Conservation (phyloP, 2,113 vertebrate genomes). For the Galemys pyrenaicus region DNA sequence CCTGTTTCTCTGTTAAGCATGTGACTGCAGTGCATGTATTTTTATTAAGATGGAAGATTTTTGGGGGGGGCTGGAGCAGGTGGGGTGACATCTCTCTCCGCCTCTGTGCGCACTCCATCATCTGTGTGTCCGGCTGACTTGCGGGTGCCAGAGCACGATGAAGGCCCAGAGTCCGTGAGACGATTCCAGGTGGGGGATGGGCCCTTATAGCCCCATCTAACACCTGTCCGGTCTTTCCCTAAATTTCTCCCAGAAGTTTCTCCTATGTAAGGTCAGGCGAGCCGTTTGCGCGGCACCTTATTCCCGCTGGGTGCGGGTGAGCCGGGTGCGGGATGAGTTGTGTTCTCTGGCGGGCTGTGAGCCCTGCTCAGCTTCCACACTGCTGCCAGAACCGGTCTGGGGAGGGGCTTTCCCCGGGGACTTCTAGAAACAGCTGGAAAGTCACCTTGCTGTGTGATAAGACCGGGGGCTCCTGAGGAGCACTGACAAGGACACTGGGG, state of each 20-base stretch:
- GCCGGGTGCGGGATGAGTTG: not conserved
- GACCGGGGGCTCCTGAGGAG: no score
- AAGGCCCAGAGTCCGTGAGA: not conserved
- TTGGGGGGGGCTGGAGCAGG: not conserved
- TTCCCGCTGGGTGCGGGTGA: not conserved
- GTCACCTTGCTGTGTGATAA: not conserved
- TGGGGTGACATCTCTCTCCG: not conserved
- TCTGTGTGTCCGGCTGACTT: not conserved
- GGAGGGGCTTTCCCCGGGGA: not conserved
- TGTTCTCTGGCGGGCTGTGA: not conserved
- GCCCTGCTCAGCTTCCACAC: not conserved
- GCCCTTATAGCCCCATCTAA: no score
- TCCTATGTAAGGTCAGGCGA: not conserved
- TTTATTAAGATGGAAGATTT: constrained; percentile 30
- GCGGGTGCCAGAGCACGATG: no score
- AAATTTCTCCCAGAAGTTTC: not conserved
- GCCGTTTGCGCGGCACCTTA: fast-evolving
- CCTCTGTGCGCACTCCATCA: not conserved
- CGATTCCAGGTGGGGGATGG: no score
- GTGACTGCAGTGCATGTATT: not conserved
- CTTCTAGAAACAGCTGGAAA: not conserved
- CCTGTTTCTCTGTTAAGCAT: not conserved
- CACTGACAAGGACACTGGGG: not conserved
- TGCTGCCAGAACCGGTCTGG: not conserved
- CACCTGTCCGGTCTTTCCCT: not conserved